Percentiles rank a stretch among this genome's conserved stretches.
Conservation (phyloP, 2,113 vertebrate species). For the Machaerirhynchus nigripectus region DNA sequence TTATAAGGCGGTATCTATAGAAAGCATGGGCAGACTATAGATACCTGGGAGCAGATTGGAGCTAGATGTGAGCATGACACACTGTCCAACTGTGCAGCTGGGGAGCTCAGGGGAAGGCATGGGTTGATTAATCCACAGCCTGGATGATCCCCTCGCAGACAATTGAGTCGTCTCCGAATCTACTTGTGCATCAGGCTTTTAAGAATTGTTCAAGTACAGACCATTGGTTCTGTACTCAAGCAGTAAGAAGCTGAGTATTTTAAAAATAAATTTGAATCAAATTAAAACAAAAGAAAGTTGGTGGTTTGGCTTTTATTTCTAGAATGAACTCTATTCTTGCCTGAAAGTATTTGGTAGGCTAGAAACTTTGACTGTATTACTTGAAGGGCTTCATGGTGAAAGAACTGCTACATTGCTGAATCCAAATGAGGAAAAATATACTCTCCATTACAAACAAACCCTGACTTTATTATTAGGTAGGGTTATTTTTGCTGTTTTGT, state of each 20-base stretch:
- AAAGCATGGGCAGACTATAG: neutral
- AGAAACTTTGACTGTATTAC: neutral
- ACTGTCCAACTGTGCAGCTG: neutral
- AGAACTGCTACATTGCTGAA: neutral
- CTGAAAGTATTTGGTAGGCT: neutral
- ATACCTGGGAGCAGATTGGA: neutral
- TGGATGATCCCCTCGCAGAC: neutral
- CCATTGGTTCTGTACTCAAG: fast-evolving
- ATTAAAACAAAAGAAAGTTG: neutral
- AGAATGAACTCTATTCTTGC: neutral
- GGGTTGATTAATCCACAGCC: neutral
- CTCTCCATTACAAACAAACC: neutral
- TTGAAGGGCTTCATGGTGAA: neutral
- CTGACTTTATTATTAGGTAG: neutral
- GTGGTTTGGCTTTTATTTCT: neutral
- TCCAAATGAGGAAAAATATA: neutral
- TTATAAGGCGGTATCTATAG: neutral
- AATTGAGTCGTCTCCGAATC: neutral
- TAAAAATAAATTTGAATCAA: neutral
- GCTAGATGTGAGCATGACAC: neutral
- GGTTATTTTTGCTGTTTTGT: neutral
- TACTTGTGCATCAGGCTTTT: neutral
- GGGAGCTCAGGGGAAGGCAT: neutral
- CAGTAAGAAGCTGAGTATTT: neutral
- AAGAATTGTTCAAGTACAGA: neutral